Base-by-base conservation (phyloP, 2,888 invertebrate genomes). In the Lasioglossum oenotherae region DNA sequence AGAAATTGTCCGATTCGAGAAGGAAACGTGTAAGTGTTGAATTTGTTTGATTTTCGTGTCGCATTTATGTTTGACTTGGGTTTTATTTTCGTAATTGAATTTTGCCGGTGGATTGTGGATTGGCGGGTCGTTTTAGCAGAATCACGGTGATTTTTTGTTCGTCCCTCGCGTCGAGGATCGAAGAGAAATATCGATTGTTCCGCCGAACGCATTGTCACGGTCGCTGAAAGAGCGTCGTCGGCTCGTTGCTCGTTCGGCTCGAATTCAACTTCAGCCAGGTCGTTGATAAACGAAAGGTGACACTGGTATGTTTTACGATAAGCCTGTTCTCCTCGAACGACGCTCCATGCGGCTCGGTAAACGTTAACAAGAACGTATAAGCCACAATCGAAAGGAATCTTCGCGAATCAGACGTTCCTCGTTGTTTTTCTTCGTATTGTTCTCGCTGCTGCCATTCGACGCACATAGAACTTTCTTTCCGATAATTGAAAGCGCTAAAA, bases 261-360 rank as follows among this genome's bases (percentile, higher is more conserved):
- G 91, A 91, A 92, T 94, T 93, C 88, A 92, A 92, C 91, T 91
- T 91, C 88, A 86, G 87, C 87, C 87, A 88, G 93, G 90, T 92
- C 91, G 92, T 91, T 93, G 94, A 94, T 94, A 94, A 94, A 89
- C 89, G 94, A 93, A 93, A 94, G 90, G 89, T 90, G 93, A 94
- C 92, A 92, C 91, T 92, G 92, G 93, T 92, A 94, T 94, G 93
- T 91, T 92, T 90, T 88, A 82, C 91, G 93, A 93, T 91, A 93
- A 91, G 90, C 89, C 76, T 44, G 57, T 67, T 83, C 83, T 81
- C 81, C 71, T 69, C 81, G 80, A 81, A 79, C 82, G 77, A 74
- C 41, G 79, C 60, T 86, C 67, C 75, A 53, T 1, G 49, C 49
- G 49, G 69, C 77, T 38, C 53, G 74, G 78, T 72, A 57, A 82